phyloP scores from a whole-genome alignment of 2,113 vertebrate species.

The Thamnophis sirtalis region DNA sequence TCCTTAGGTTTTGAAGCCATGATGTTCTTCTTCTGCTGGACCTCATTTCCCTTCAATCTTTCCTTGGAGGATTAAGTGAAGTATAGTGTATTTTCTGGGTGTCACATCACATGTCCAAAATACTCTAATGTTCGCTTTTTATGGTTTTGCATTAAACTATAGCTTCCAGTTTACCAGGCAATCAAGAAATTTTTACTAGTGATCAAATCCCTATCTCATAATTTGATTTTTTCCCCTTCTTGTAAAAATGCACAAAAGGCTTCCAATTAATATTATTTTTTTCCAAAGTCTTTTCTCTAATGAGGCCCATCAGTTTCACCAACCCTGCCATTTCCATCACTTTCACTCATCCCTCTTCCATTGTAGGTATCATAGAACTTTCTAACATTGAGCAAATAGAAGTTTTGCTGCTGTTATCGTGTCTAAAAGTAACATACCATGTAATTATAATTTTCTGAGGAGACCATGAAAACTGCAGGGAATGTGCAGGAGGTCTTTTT shows the following conservation, averaged over 20 bases:
- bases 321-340: not conserved
- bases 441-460: not conserved
- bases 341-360: not conserved
- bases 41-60: too few relatives aligned
- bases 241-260: not conserved
- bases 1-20: too few relatives aligned
- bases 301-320: not conserved
- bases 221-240: not conserved
- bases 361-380: not conserved
- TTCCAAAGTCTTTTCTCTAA: not conserved
- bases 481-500: not conserved
- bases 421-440: not conserved
- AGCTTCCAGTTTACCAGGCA: too few relatives aligned
- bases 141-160: too few relatives aligned
- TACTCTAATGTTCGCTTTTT: too few relatives aligned
- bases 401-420: not conserved
- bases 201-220: not conserved
- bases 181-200: too few relatives aligned
- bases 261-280: not conserved
- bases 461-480: not conserved
- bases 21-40: too few relatives aligned
- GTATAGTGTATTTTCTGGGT: too few relatives aligned
- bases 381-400: not conserved
- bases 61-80: too few relatives aligned
- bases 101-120: too few relatives aligned